phyloP scores from a whole-genome alignment of 2,113 vertebrate species.

The Ptilonorhynchus violaceus region DNA sequence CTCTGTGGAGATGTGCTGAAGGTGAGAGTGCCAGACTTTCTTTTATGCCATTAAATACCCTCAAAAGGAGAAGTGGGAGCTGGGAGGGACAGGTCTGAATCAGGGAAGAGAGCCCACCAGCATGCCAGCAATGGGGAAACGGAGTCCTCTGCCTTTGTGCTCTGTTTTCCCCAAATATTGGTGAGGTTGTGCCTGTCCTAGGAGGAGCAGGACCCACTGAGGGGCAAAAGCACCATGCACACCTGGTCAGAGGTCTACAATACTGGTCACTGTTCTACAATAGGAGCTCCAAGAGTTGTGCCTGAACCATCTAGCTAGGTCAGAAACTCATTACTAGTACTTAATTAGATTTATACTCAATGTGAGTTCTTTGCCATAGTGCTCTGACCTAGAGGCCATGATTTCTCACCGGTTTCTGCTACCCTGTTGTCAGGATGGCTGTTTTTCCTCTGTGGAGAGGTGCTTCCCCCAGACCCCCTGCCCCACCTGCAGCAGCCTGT shows the following conservation, averaged over 20 bases:
- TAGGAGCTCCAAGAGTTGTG: accelerated
- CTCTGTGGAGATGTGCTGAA: neutral
- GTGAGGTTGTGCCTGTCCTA: neutral
- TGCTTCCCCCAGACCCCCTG: neutral
- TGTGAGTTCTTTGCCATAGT: neutral
- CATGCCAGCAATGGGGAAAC: neutral
- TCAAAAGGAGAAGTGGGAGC: neutral
- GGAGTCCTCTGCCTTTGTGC: neutral
- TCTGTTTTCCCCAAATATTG: neutral
- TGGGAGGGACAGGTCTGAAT: accelerated
- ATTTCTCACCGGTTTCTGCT: neutral
- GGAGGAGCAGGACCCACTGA: neutral
- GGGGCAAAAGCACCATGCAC: neutral
- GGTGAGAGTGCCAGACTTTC: neutral
- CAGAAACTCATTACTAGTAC: neutral
- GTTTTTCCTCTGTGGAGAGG: neutral
- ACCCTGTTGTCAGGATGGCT: accelerated
- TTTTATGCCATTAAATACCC: neutral
- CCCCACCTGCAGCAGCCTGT: neutral
- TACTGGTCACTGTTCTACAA: neutral
- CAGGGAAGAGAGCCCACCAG: neutral
- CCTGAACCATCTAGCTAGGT: neutral
- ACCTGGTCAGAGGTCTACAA: accelerated
- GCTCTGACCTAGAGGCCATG: neutral
- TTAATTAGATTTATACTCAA: neutral